These are phyloP conservation scores for fruit fly (Drosophila melanogaster) DNA, from an alignment of 1,140 invertebrate genomes.

Conservation along the genomic window DNA sequence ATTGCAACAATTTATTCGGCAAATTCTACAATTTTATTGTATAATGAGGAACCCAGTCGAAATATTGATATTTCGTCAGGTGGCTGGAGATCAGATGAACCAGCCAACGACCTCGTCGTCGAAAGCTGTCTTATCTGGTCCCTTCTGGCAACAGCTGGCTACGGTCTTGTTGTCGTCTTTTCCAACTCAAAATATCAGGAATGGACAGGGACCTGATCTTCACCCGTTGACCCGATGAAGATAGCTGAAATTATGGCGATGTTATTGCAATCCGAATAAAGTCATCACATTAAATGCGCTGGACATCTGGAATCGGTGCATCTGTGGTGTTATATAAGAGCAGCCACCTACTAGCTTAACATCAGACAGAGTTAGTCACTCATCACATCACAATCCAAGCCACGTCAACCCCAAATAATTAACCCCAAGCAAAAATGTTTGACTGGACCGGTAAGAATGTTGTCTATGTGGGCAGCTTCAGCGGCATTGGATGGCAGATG, in stretches of 20 bases:
- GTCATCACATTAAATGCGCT: conserved; percentile 4
- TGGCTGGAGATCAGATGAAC: conserved; percentile 10
- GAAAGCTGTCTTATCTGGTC: conserved; percentile 51
- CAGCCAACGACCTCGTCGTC: conserved; percentile 44
- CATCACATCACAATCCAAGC: background rate
- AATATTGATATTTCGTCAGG: conserved; percentile 17
- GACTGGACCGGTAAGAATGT: conserved; percentile 78
- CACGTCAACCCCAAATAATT: background rate
- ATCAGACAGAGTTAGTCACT: conserved; percentile 26
- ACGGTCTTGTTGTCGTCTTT: conserved; percentile 34
- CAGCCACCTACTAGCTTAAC: background rate
- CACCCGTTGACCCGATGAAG: conserved; percentile 2
- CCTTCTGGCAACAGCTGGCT: conserved; percentile 33
- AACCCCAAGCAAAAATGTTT: conserved; percentile 53
- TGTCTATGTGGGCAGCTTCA: conserved; percentile 70
- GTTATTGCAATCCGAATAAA: conserved; percentile 26
- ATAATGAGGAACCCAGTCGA: conserved; percentile 1
- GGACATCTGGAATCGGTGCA: conserved; percentile 25
- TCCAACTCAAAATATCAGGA: conserved; percentile 18
- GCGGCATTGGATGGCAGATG: conserved; percentile 72
- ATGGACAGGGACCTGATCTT: conserved; percentile 29
- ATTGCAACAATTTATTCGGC: conserved; percentile 20
- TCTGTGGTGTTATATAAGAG: conserved; percentile 32
- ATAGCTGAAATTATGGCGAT: conserved; percentile 3
- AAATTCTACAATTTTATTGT: conserved; percentile 1